Evolutionary conservation across 2,797 vertebrate species (phyloP), one percentile per base, ranked within the genome.

Genomic region (Rhinatrema bivittatum): DNA sequence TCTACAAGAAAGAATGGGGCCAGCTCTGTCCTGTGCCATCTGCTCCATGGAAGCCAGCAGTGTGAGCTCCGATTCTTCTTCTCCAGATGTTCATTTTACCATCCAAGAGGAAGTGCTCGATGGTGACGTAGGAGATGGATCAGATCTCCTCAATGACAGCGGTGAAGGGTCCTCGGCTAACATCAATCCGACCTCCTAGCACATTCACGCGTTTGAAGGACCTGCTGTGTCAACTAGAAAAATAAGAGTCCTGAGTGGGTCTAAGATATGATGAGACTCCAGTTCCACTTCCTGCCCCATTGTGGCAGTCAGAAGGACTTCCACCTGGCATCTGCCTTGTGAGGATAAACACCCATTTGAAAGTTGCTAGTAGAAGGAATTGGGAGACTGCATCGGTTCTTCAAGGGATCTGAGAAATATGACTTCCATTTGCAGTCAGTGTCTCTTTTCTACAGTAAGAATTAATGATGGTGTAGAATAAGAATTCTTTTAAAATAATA

Each of bases 11-110:
- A 83, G 83, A 17, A 69, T 78, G 66, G 80, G 59, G 6, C 82
- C 85, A 0, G 84, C 87, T 1, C 75, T 91, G 31, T 87, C 90
- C 42, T 98, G 93, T 1, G 80, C 82, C 20, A 72, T 91, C 45
- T 95, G 91, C 74, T 84, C 83, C 1, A 72, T 89, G 69, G 94
- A 95, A 62, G 89, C 91, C 30, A 91, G 89, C 75, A 98, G 94
- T 2, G 53, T 91, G 39, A 96, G 91, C 58, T 96, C 93, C 0
- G 87, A 94, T 50, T 91, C 91, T 57, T 96, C 93, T 10, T 87
- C 88, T n/a, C 84, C 88, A n/a, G 94, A 97, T 0, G 74, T 87
- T 34, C 91, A 84, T 54, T 54, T 91, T 60, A 79, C 90, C 50
- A 94, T 96, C 39, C 89, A 97, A 70, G 94, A 97, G 62, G 85